Evolutionary conservation across 2,797 vertebrate species (phyloP), one percentile per base, ranked within the genome.

Genomic region (Anas georgica): DNA sequence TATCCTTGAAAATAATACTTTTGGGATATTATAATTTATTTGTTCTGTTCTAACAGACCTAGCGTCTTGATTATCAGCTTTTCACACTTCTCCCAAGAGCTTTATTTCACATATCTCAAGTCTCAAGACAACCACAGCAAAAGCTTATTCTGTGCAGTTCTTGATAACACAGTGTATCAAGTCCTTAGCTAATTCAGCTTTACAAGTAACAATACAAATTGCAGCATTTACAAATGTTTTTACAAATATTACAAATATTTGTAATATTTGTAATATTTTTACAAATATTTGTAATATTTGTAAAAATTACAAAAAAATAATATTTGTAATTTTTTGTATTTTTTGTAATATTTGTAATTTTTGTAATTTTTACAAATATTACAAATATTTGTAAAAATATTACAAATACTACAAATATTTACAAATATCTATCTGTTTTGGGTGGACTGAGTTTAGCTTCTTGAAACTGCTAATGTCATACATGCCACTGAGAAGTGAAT

Each of bases 401-500:
- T 43, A 18, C 43, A 43, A 43, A 43, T 43, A 43, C 17, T 18
- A 43, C 43, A 43, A 43, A 43, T 43, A 43, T 43, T 43, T 18
- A 43, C 43, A 43, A 43, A 43, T 43, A 43, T 18, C 3, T n/a
- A 25, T 22, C 2, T 4, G 6, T 17, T 78, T 70, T 31, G 29
- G 15, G 18, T 56, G 29, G 3, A 25, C 52, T 73, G 41, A 75
- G 22, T 35, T 83, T 76, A 69, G 10, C 25, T 67, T 43, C 70
- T 48, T 68, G 58, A 62, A 63, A 28, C 12, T 33, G 7, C 10
- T 69, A 18, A 17, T 73, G 31, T 26, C 35, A 14, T 26, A 12
- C n/a, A 10, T 1, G 0, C 5, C 23, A 26, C 14, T 25, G 33
- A 62, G n/a, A 50, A 10, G 3, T 56, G 6, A 15, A 2, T 5